Evolutionary conservation across 2,113 vertebrate genomes (phyloP).

Genomic region (Lanius ludovicianus): DNA sequence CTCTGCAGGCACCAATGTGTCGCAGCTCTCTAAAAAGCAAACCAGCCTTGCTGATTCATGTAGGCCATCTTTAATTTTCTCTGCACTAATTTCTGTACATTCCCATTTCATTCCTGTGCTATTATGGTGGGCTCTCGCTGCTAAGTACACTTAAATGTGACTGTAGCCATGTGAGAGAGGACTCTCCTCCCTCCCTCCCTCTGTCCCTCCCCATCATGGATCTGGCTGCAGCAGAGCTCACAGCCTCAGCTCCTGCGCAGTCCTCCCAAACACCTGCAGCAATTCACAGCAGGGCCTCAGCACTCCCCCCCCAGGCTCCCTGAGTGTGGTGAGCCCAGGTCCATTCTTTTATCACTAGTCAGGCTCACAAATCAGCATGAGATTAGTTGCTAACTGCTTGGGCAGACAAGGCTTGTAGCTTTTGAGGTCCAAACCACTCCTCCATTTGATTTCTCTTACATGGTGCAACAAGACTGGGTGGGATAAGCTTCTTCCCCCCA

Average conservation of each 20-base stretch:
- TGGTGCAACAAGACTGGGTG: background rate
- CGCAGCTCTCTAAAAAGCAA: background rate
- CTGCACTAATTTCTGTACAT: background rate
- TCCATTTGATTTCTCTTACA: background rate
- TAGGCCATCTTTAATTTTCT: background rate
- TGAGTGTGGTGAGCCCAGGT: background rate
- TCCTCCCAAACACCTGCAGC: background rate
- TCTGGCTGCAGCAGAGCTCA: background rate
- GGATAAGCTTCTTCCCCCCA: background rate
- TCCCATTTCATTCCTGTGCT: background rate
- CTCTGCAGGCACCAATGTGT: background rate
- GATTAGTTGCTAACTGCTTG: background rate
- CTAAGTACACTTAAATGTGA: background rate
- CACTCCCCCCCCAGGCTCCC: background rate
- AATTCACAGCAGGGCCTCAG: background rate
- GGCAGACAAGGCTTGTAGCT: background rate
- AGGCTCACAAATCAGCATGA: background rate
- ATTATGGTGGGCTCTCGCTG: background rate
- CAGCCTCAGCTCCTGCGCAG: background rate
- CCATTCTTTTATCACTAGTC: background rate
- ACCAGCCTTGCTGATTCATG: background rate
- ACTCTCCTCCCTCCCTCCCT: background rate
- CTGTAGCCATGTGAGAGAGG: background rate
- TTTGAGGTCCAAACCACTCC: background rate
- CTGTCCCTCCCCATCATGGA: background rate